Evolutionary conservation across 2,113 vertebrate species (phyloP).

Genomic region (Raphicerus campestris): DNA sequence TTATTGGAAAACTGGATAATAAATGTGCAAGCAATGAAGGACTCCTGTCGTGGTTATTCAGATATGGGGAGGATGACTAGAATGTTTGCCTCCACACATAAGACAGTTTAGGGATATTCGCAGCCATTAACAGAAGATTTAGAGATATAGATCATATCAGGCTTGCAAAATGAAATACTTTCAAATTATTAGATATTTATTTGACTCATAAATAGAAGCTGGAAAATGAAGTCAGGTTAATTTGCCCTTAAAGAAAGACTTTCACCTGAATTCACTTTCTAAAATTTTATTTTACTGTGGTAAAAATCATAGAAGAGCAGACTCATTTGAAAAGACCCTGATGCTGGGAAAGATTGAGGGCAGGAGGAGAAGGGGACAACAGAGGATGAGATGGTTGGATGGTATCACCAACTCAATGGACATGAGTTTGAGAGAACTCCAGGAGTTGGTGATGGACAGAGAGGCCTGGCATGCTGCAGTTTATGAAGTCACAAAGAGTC

Average conservation of each 20-base stretch:
- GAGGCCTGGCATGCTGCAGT: neutral
- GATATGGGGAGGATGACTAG: neutral
- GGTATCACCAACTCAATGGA: neutral
- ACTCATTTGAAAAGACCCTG: neutral
- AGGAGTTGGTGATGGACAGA: neutral
- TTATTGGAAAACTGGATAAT: neutral
- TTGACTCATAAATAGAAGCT: neutral
- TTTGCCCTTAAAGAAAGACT: neutral
- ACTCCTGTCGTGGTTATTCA: neutral
- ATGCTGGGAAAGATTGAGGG: neutral
- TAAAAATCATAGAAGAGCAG: neutral
- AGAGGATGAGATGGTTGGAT: neutral
- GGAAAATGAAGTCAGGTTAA: neutral
- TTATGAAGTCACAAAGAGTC: neutral
- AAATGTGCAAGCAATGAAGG: neutral
- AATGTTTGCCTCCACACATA: neutral
- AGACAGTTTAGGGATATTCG: neutral
- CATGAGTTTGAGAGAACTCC: rapidly evolving
- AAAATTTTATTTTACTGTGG: neutral
- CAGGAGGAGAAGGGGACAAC: neutral
- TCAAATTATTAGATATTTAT: neutral
- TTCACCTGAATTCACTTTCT: neutral
- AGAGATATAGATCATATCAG: neutral
- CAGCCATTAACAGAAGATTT: neutral
- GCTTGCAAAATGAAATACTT: neutral